These are phyloP conservation scores for Chymomyza caudatula DNA, from an alignment of 2,888 invertebrate species.

Conservation along the genomic window DNA sequence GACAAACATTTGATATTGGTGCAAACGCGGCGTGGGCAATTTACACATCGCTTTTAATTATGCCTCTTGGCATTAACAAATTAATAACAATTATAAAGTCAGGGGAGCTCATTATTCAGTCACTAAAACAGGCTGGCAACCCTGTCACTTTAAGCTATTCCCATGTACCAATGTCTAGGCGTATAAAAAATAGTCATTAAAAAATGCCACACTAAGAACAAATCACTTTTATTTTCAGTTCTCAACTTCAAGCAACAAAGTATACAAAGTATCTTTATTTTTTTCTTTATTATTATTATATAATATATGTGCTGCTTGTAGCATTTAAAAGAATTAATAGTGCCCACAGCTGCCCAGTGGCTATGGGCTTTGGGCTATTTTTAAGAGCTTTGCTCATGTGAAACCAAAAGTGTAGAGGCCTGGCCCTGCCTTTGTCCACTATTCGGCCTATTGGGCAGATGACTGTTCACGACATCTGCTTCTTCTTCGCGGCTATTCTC, in stretches of 20 bases:
- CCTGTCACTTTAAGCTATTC: neutral
- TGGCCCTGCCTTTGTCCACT: slow-evolving; percentile 31
- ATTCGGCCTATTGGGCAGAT: slow-evolving; percentile 42
- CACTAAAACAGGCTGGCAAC: slow-evolving; percentile 35
- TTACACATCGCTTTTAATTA: slow-evolving; percentile 40
- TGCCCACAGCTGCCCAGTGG: slow-evolving; percentile 25
- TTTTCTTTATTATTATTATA: neutral
- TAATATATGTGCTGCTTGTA: neutral
- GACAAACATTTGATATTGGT: neutral
- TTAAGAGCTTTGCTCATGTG: slow-evolving; percentile 46
- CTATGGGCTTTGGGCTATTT: slow-evolving; percentile 30
- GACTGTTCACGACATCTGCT: neutral
- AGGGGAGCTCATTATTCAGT: slow-evolving; percentile 42
- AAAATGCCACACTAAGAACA: slow-evolving; percentile 37
- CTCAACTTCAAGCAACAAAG: slow-evolving; percentile 21
- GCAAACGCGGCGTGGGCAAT: neutral
- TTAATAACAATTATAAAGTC: slow-evolving; percentile 58
- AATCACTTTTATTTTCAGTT: slow-evolving; percentile 66
- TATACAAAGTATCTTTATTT: slow-evolving; percentile 8
- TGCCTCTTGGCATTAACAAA: slow-evolving; percentile 54
- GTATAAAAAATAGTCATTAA: slow-evolving; percentile 7
- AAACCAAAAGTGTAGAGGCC: slow-evolving; percentile 45
- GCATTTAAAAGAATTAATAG: slow-evolving; percentile 37
- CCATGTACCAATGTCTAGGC: neutral
- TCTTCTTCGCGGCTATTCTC: neutral